Evolutionary conservation across 2,888 invertebrate species (phyloP).

Genomic region (Auanema freiburgensis): DNA sequence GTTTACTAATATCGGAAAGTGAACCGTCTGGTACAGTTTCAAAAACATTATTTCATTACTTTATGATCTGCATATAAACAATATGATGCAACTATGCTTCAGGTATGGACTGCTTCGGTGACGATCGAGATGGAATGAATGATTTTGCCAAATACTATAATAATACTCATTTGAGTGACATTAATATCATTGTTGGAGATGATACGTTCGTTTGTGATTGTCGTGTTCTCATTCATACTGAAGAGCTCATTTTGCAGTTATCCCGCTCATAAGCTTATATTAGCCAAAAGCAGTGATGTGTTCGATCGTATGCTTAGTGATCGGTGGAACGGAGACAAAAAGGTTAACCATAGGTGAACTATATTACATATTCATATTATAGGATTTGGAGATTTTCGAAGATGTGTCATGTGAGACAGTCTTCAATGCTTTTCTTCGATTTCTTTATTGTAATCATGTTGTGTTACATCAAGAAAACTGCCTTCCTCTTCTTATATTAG

Average conservation of each 20-base stretch:
- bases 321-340: conserved; percentile 63
- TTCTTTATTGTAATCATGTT: conserved; percentile 67
- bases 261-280: conserved; percentile 67
- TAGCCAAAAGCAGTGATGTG: conserved; percentile 67
- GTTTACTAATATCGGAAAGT: conserved; percentile 36
- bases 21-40: conserved; percentile 36
- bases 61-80: background rate
- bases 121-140: conserved; percentile 62
- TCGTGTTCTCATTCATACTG: background rate
- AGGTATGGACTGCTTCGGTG: conserved; percentile 63
- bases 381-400: conserved; percentile 64
- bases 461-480: conserved; percentile 65
- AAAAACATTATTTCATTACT: no score
- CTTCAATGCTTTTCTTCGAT: conserved; percentile 66
- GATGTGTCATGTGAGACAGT: conserved; percentile 65
- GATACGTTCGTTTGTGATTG: conserved; percentile 52
- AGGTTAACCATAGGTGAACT: conserved; percentile 24
- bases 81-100: conserved; percentile 10
- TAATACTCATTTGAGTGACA: conserved; percentile 61
- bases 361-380: conserved; percentile 12
- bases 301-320: conserved; percentile 68
- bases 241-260: conserved; percentile 51
- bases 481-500: conserved; percentile 66
- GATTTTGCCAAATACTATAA: conserved; percentile 64
- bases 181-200: conserved; percentile 65